These are phyloP conservation scores for Myiopsitta monachus DNA, from an alignment of 2,113 vertebrate species.

Conservation along the genomic window DNA sequence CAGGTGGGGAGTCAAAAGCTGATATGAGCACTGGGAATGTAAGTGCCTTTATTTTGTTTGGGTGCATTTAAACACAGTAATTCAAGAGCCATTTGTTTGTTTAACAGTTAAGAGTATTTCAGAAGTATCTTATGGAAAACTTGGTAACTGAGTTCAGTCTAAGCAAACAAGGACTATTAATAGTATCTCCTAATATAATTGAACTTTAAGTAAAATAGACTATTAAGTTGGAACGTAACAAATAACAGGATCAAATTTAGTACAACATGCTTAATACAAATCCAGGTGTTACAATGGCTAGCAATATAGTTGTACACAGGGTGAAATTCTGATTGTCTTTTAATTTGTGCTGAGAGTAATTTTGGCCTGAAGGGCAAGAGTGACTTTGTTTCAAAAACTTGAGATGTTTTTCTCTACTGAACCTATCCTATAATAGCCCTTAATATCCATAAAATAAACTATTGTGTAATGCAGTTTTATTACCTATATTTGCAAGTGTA, in stretches of 20 bases:
- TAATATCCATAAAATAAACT: not conserved
- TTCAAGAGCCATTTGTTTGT: not conserved
- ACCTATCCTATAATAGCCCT: not conserved
- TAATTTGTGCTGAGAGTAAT: not conserved
- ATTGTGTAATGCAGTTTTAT: not conserved
- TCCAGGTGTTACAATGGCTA: not conserved
- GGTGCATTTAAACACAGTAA: constrained; percentile 24
- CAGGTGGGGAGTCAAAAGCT: constrained; percentile 74
- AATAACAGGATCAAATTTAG: not conserved
- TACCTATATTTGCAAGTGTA: not conserved
- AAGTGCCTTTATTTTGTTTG: constrained; percentile 70
- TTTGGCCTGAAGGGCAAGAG: not conserved
- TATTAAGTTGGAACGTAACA: not conserved
- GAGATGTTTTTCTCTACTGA: not conserved
- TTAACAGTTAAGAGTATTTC: not conserved
- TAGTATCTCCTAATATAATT: not conserved
- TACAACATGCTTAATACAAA: not conserved
- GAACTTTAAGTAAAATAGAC: not conserved
- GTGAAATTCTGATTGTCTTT: not conserved
- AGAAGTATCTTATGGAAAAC: not conserved
- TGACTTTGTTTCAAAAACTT: not conserved
- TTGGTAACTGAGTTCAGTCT: not conserved
- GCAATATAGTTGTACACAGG: not conserved
- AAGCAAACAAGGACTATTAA: not conserved
- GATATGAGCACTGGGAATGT: constrained; percentile 68